These are phyloP conservation scores for Hydrocynus forskahlii DNA, from an alignment of 2,797 vertebrate species.

Conservation along the genomic window DNA sequence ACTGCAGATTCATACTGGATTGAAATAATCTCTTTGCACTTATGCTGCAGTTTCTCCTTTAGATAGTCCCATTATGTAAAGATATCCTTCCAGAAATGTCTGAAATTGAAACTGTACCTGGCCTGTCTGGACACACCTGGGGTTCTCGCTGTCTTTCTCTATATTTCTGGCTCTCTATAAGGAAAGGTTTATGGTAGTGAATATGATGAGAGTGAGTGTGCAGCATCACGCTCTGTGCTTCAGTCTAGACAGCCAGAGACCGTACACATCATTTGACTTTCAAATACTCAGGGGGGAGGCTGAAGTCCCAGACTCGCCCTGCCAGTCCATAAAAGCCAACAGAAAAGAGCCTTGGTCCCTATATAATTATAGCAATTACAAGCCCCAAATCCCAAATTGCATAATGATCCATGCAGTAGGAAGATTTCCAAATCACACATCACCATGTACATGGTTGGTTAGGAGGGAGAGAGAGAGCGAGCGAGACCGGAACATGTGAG, in stretches of 20 bases:
- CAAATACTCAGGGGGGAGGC: conserved; percentile 50
- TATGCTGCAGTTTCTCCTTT: not conserved
- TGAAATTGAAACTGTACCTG: not conserved
- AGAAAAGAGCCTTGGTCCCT: conserved; percentile 52
- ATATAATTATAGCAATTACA: conserved; percentile 63
- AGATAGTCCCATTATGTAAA: not conserved
- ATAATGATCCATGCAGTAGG: conserved; percentile 60
- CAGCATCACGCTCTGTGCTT: conserved; percentile 45
- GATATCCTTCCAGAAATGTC: not conserved
- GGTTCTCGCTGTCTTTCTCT: not conserved
- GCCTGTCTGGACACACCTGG: not conserved
- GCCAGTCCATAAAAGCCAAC: conserved; percentile 42
- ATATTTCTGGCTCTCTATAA: not conserved
- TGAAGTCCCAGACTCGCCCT: conserved; percentile 54
- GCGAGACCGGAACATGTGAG: conserved; percentile 41
- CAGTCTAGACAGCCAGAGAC: conserved; percentile 56
- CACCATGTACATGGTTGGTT: conserved; percentile 40
- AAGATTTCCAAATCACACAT: conserved; percentile 55
- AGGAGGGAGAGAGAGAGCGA: conserved; percentile 19
- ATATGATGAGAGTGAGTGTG: conserved; percentile 29
- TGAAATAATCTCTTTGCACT: not conserved
- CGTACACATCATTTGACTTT: conserved; percentile 57
- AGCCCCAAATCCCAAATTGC: conserved; percentile 50
- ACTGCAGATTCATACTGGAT: conserved; percentile 1
- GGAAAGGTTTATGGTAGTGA: conserved; percentile 13